Base-by-base conservation (phyloP, 1,140 invertebrate genomes). In the Dinothrombium tinctorium region DNA sequence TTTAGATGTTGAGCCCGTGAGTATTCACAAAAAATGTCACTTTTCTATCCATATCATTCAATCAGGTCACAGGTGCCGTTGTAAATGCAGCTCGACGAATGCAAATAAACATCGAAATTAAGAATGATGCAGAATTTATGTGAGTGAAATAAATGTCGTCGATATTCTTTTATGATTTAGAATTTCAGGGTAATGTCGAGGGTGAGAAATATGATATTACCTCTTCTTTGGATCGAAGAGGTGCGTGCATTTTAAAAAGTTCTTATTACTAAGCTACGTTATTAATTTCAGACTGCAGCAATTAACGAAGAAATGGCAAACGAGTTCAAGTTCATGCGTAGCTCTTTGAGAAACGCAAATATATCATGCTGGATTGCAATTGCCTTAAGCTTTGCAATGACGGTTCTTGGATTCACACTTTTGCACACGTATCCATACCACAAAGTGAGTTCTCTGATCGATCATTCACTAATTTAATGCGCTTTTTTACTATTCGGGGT, bases 41-140 rank as follows among this genome's bases (percentile, higher is more conserved):
- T 28, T 28, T 28, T 36, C 19, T 9, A 14, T 8, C 15, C 12
- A 7, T 33, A 14, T n/a, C 11, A 9, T 33, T n/a, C 15, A 12
- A 14, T 17, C 33, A 39, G 37, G 33, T 49, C 28, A 50, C 28
- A 12, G 43, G 39, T 14, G 28, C 21, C 11, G 42, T 41, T n/a
- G 29, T 40, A 5, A 14, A 29, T 25, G 42, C 33, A 1, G 14
- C 23, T 26, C 32, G 26, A 42, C 6, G 41, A n/a, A 19, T 42
- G n/a, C 41, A 42, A 24, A 33, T 42, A 14, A 42, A 42, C 20
- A 11, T 42, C 2, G 33, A 37, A 9, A 37, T 42, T 29, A 6
- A 21, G 8, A 12, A 12, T 39, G 8, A 14, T 9, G 9, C 22
- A 7, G 37, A 26, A 7, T n/a, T 39, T 6, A n/a, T 3, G 37